A percentile compares a stretch with the other conserved stretches of the same genome.
Evolutionary conservation across 2,797 vertebrate species (phyloP).

Genomic region (Poeciliopsis turneri): DNA sequence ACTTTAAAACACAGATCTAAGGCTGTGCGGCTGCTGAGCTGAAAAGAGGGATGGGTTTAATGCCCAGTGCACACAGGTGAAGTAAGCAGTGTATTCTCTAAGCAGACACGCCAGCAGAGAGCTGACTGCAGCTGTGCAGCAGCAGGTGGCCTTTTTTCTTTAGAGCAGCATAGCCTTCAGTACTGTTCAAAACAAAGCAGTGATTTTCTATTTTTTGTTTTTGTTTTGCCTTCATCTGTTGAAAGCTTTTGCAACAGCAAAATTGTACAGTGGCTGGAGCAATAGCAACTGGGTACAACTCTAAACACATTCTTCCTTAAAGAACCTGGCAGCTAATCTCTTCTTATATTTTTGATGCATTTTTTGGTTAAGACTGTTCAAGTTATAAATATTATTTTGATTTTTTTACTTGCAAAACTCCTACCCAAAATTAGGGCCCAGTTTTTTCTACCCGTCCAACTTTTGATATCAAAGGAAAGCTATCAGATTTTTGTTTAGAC

Average conservation of each 20-base stretch:
- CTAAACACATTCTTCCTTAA: background rate
- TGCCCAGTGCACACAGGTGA: background rate
- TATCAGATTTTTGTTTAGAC: background rate
- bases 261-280: background rate
- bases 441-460: background rate
- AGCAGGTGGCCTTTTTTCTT: background rate
- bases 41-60: background rate
- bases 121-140: constrained; percentile 6
- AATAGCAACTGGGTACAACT: background rate
- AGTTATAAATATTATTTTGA: background rate
- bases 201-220: background rate
- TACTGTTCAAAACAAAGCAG: background rate
- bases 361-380: background rate
- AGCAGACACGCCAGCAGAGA: background rate
- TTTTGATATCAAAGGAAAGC: background rate
- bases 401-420: background rate
- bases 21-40: constrained; percentile 2
- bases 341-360: background rate
- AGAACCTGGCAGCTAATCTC: background rate
- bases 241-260: background rate
- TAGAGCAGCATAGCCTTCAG: background rate
- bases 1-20: background rate
- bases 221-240: background rate
- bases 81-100: constrained; percentile 1
- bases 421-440: background rate